Base-by-base conservation (phyloP, 1,140 invertebrate genomes). In the Magallana angulata region DNA sequence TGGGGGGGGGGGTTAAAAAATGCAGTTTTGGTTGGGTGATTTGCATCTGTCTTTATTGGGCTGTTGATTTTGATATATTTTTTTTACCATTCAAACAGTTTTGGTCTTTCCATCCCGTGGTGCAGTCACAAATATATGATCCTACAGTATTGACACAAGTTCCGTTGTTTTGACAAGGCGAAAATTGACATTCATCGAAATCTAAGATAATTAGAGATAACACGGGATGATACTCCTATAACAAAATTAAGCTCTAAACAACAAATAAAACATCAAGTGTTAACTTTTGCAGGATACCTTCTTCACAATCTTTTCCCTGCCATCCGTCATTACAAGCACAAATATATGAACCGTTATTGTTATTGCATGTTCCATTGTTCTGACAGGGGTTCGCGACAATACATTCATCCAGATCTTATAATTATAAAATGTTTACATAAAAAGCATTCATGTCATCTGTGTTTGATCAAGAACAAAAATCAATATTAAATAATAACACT, bases 351-450 rank as follows among this genome's bases (percentile, higher is more conserved):
- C 57, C 57, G 14, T 87, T 82, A 1, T 58, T 97, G 93, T 99
- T 98, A 12, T 98, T 93, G 92, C 98, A 99, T 0, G 98, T 98
- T 0, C 98, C 98, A 0, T 98, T 98, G 95, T 99, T 99, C 92
- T 97, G 97, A 94, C 98, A 99, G 0, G 98, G 98, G 80, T 90
- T 16, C 1, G 48, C 16, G n/a, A 90, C 56, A 85, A 92, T 36
- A 30, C 18, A 71, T 71, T 71, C 68, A 11, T 71, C 18, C 0
- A 71, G 18, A 62, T 64, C 48, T 57, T 24, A 24, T 24, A 24
- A 24, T 24, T 24, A 24, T 24, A 24, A 24, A 24, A 24, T 24
- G 24, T 24, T 24, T 24, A 24, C 24, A 24, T 24, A 24, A 24
- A 24, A 0, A 24, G 24, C 24, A 24, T 24, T 24, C 24, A 24